Base-by-base conservation (phyloP, 2,113 vertebrate genomes). In the Pogonocichla stellata region DNA sequence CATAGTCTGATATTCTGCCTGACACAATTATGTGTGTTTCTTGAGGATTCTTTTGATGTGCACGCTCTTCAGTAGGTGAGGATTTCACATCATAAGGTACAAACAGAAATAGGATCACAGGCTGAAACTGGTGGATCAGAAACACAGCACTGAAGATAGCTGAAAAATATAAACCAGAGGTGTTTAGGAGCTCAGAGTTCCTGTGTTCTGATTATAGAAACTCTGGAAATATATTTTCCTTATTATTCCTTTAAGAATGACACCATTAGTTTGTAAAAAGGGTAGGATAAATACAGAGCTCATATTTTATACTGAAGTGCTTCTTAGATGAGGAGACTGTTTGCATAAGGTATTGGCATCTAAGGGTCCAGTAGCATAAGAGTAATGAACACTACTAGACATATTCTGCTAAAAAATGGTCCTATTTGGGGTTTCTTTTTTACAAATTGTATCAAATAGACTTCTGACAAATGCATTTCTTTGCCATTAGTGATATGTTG, bases 361-460 rank as follows among this genome's bases (percentile, higher is more conserved):
- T 48, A 38, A 77, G 54, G 20, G 26, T 53, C 16, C 17, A 23
- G 19, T 60, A 38, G 8, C 0, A 0, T 51, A 64, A 80, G 16
- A 36, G 34, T 42, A 74, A 45, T 25, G 45, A 87, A 36, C 0
- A 0, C 31, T 70, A 24, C n/a, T 29, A 22, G 36, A 56, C 8
- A 62, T 73, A 50, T 8, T 61, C 42, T 54, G 9, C 2, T 77
- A 45, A 71, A 60, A 80, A 60, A n/a, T 25, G 2, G 17, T 42
- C 11, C 8, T 20, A 4, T 58, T 48, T 53, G 10, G 12, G 16
- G 1, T 70, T 84, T 78, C 24, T 28, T 73, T 24, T 78, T 42
- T 31, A 65, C 20, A 84, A 43, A 53, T 8, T 19, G 2, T 4
- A 57, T 70, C 26, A 80, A 64, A 34, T 7, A 56, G 11, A 33